Base-by-base conservation (phyloP, 1,140 invertebrate species). In the Leucophenga varia region DNA sequence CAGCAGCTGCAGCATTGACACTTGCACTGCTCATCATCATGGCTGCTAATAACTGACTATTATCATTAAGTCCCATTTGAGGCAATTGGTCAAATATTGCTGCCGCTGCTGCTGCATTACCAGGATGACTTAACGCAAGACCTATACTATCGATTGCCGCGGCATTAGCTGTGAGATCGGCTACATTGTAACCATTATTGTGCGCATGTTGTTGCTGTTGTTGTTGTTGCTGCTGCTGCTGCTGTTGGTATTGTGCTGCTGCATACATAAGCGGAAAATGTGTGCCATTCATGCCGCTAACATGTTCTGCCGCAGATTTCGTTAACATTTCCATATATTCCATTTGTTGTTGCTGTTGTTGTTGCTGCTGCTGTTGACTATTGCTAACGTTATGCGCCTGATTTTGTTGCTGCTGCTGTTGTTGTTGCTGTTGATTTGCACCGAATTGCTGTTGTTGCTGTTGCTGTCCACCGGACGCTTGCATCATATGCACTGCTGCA, bases 281-380 rank as follows among this genome's bases (percentile, higher is more conserved):
- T 41, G 74, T 74, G 19, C 71, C 71, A 47, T 74, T 74, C 57
- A 74, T 72, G 2, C 61, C 59, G 32, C 55, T 38, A 10, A 64
- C 70, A 43, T 55, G 54, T 9, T 72, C 70, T 3, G 44, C 35
- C 2, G 64, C 46, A 4, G 45, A 47, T 37, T 73, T 74, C 13
- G 55, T 47, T 28, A 73, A 43, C 47, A 73, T 25, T 46, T 73
- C 70, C 10, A 74, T 63, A 22, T 65, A 57, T 38, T 74, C 69
- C 38, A 72, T 57, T 6, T 54, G 52, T 2, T 67, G 54, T 18
- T 57, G 54, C 18, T 78, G 52, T 4, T 75, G 64, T 4, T 64
- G 68, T 14, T 79, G 75, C 21, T 52, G 54, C 3, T 51, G 57
- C 30, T 53, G 54, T 9, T 47, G 32, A 19, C 13, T 55, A 45